Evolutionary conservation across 2,888 invertebrate species (phyloP).

Genomic region (Bugulina stolonifera): DNA sequence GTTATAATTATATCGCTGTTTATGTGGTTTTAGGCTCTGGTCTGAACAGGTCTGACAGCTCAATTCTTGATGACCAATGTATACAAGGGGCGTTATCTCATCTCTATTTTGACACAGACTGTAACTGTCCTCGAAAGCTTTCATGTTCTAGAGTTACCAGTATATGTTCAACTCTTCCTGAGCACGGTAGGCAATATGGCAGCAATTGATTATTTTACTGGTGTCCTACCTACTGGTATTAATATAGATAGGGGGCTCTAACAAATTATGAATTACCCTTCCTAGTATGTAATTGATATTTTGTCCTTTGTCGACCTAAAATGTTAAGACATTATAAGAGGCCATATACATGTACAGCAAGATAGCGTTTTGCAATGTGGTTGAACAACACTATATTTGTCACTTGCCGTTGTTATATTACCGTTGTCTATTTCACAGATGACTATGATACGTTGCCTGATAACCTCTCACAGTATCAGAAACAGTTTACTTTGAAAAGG

Average conservation of each 20-base stretch:
- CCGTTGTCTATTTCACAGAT: too few relatives aligned
- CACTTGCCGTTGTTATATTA: too few relatives aligned
- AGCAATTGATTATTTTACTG: not conserved
- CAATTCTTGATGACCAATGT: conserved; percentile 1
- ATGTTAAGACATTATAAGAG: too few relatives aligned
- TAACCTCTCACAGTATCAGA: not conserved
- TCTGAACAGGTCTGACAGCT: not conserved
- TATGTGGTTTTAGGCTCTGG: not conserved
- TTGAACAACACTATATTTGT: too few relatives aligned
- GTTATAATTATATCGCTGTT: too few relatives aligned
- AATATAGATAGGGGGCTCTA: too few relatives aligned
- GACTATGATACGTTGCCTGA: conserved; percentile 9
- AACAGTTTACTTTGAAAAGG: conserved; percentile 4
- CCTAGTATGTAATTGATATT: too few relatives aligned
- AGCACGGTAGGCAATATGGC: not conserved
- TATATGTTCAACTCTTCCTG: not conserved
- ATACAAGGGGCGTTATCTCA: not conserved
- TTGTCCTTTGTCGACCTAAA: too few relatives aligned
- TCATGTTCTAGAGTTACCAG: not conserved
- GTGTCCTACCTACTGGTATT: not conserved
- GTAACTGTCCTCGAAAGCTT: not conserved
- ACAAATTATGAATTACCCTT: too few relatives aligned
- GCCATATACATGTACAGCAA: too few relatives aligned
- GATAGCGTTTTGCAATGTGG: too few relatives aligned
- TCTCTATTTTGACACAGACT: not conserved